Conservation (phyloP, 2,888 invertebrate genomes). For the Pseudanteris insignis region DNA sequence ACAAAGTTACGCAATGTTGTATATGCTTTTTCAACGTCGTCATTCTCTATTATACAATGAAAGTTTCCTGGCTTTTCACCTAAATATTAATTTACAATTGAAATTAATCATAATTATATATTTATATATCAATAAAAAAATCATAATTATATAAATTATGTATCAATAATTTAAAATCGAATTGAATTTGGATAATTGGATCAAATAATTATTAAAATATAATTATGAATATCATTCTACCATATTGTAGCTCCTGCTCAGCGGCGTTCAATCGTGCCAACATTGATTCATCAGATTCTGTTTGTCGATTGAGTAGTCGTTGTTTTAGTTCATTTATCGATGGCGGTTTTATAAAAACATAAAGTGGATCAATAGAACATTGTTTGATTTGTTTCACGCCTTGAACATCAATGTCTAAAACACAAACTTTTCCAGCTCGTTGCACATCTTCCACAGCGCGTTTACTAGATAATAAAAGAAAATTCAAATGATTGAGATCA, state of each 20-base stretch:
- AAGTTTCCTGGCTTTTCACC: slow-evolving; percentile 79
- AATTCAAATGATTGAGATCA: slow-evolving; percentile 21
- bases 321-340: slow-evolving; percentile 80
- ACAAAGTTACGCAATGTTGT: slow-evolving; percentile 77
- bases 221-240: too few relatives aligned
- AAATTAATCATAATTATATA: too few relatives aligned
- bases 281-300: slow-evolving; percentile 90
- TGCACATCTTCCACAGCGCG: slow-evolving; percentile 84
- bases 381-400: slow-evolving; percentile 90
- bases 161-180: too few relatives aligned
- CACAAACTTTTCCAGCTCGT: slow-evolving; percentile 84
- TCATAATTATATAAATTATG: too few relatives aligned
- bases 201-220: too few relatives aligned
- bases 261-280: slow-evolving; percentile 81
- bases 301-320: slow-evolving; percentile 80
- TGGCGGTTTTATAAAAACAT: slow-evolving; percentile 94
- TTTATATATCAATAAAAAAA: too few relatives aligned
- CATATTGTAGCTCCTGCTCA: slow-evolving; percentile 83
- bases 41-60: slow-evolving; percentile 83
- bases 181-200: too few relatives aligned
- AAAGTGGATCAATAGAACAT: slow-evolving; percentile 82
- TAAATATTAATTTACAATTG: too few relatives aligned
- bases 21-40: slow-evolving; percentile 84
- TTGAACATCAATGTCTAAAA: slow-evolving; percentile 94
- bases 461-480: too few relatives aligned